Base-by-base conservation (phyloP, 2,888 invertebrate species). In the Ochropleura leucogaster region DNA sequence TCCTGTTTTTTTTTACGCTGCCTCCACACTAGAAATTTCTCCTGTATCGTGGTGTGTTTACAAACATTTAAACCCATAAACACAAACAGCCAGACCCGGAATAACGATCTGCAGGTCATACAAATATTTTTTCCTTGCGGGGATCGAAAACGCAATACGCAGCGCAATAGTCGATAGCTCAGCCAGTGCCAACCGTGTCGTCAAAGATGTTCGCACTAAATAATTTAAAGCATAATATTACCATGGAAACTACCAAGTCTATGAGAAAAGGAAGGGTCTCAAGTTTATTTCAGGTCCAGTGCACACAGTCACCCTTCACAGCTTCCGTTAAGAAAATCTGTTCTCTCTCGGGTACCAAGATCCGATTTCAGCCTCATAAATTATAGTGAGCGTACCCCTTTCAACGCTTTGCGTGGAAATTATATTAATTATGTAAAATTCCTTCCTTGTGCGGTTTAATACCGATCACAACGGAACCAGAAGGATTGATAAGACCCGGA, bases 351-450 rank as follows among this genome's bases (percentile, higher is more conserved):
- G 40, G 66, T 53, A 30, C 12, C 47, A 40, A 55, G 51, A 72
- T 71, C 66, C 51, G 67, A 79, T 74, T 74, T 70, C 63, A 16
- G 30, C 16, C 65, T 49, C 65, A 72, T 80, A 67, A 80, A 80
- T 80, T 68, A 72, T 63, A 51, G 68, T 10, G 46, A 18, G n/a
- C 30, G 30, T 16, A n/a, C 20, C 40, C 14, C 16, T 51, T 73
- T 67, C 47, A 42, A 20, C 40, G 18, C 20, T 47, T 79, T n/a
- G 49, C 10, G 47, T 18, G 30, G 14, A 60, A 70, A 68, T 68
- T 60, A 64, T 74, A 70, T 74, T 65, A 59, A 80, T 74, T 60
- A 68, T 68, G 47, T 55, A 18, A 47, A 53, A 68, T 67, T 59
- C 30, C 40, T 44, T 64, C 20, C 57, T 40, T 14, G 3, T 63